Evolutionary conservation across 2,888 invertebrate genomes (phyloP).

Genomic region (Lepas anatifera): DNA sequence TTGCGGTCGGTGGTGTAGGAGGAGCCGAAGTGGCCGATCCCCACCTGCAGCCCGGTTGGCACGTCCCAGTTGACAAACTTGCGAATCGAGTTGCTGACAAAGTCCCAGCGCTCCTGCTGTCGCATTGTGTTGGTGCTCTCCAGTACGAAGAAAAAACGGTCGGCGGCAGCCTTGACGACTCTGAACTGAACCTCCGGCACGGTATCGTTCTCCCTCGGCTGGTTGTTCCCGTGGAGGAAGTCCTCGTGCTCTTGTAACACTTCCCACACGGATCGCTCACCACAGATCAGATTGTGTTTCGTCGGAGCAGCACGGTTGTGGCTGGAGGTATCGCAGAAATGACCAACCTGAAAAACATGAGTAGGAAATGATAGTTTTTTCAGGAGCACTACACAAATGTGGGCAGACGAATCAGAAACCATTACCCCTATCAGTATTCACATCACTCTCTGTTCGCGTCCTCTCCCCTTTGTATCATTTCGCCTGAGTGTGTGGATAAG

Average conservation of each 20-base stretch:
- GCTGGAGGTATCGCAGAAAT: slow-evolving; percentile 48
- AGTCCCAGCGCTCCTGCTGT: slow-evolving; percentile 44
- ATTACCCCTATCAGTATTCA: too few species aligned
- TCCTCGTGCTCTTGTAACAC: slow-evolving; percentile 31
- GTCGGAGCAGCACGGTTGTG: slow-evolving; percentile 31
- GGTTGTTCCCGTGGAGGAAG: slow-evolving; percentile 27
- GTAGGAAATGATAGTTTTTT: too few species aligned
- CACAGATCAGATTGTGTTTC: slow-evolving; percentile 32
- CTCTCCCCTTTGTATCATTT: too few species aligned
- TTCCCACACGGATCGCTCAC: slow-evolving; percentile 31
- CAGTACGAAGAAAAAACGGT: slow-evolving; percentile 3
- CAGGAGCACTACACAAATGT: too few species aligned
- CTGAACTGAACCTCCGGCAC: neutral
- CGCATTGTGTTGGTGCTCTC: slow-evolving; percentile 8
- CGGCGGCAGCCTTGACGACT: neutral
- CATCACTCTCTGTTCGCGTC: too few species aligned
- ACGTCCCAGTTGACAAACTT: slow-evolving; percentile 47
- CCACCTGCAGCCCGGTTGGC: slow-evolving; percentile 32
- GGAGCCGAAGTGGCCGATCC: slow-evolving; percentile 28
- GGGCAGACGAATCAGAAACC: too few species aligned
- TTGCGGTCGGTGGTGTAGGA: slow-evolving; percentile 20
- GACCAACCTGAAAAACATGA: slow-evolving; percentile 34
- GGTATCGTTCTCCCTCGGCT: neutral
- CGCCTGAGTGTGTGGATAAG: too few species aligned
- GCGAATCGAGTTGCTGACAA: slow-evolving; percentile 43